Conservation (phyloP, 2,797 vertebrate genomes). For the Esox lucius region DNA sequence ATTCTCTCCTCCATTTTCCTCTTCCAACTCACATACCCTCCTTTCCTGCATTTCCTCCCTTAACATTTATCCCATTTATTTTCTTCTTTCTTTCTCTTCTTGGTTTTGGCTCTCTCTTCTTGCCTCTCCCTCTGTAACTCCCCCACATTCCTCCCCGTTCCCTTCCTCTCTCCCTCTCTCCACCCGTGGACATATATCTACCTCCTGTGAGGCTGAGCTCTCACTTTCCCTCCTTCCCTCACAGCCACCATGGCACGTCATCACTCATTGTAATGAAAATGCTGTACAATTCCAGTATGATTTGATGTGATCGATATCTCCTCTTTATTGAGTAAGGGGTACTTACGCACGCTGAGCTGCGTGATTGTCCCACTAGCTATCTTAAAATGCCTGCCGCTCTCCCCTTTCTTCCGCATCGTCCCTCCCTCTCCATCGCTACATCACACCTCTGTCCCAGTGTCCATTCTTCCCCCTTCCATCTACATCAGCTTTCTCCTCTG, state of each 20-base stretch:
- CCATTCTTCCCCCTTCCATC: not conserved
- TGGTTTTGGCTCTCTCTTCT: not conserved
- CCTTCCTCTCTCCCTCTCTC: not conserved
- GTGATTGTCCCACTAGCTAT: too few relatives aligned
- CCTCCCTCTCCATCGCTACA: not conserved
- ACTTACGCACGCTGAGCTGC: too few relatives aligned
- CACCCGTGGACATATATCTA: too few relatives aligned
- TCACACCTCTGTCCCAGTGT: not conserved
- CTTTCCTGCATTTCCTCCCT: not conserved
- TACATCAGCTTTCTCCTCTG: not conserved
- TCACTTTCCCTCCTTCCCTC: not conserved
- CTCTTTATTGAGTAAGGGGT: not conserved
- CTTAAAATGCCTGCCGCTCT: too few relatives aligned
- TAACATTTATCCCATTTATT: not conserved
- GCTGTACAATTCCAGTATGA: too few relatives aligned
- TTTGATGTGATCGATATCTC: not conserved
- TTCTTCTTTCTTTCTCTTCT: not conserved
- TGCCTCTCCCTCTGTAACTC: not conserved
- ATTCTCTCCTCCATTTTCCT: constrained; percentile 3
- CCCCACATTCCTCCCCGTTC: not conserved
- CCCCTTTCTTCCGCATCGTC: not conserved
- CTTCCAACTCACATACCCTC: not conserved
- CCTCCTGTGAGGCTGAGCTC: too few relatives aligned
- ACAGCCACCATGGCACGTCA: not conserved
- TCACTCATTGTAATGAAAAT: not conserved